Conservation (phyloP, 53 echinoderm and acorn worm species). For the Arbacia lixula region DNA sequence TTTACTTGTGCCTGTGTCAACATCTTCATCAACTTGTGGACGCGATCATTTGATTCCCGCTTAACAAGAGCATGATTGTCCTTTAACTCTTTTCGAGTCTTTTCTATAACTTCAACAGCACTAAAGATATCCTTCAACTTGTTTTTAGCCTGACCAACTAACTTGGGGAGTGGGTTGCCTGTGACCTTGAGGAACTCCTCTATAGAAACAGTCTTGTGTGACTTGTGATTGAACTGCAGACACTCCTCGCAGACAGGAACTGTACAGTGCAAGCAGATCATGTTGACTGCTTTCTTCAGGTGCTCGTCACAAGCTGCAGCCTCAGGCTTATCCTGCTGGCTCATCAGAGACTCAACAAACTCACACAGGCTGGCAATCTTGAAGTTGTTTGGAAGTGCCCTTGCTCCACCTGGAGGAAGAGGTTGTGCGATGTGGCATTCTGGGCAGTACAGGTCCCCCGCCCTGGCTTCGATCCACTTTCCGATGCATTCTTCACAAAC, state of each 20-base stretch:
- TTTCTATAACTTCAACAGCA: slow-evolving; percentile 31
- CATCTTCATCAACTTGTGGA: slow-evolving; percentile 54
- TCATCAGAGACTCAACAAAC: slow-evolving; percentile 50
- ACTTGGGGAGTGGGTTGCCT: slow-evolving; percentile 58
- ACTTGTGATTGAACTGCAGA: slow-evolving; percentile 24
- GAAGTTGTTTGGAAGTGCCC: slow-evolving; percentile 63
- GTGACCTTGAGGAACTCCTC: slow-evolving; percentile 58
- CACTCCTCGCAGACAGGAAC: slow-evolving; percentile 69
- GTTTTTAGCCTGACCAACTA: slow-evolving; percentile 50
- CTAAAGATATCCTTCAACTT: slow-evolving; percentile 50
- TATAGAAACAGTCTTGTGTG: slow-evolving; percentile 52
- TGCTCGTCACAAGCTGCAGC: slow-evolving; percentile 51
- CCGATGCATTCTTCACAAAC: slow-evolving; percentile 69
- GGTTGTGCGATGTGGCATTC: slow-evolving; percentile 60
- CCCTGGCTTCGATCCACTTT: slow-evolving; percentile 53
- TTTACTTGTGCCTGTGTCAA: slow-evolving; percentile 52
- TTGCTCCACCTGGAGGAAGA: slow-evolving; percentile 52
- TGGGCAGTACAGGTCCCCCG: slow-evolving; percentile 57
- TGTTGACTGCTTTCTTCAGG: slow-evolving; percentile 36
- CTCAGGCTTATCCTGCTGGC: slow-evolving; percentile 6
- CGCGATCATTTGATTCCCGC: slow-evolving; percentile 38
- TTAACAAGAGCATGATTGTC: slow-evolving; percentile 11
- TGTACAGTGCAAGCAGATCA: slow-evolving; percentile 60
- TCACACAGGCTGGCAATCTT: slow-evolving; percentile 57
- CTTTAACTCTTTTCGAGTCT: slow-evolving; percentile 49